A percentile compares a stretch with the other conserved stretches of the same genome.
phyloP scores from a whole-genome alignment of 1,140 invertebrate genomes.

The Drosophila saltans region DNA sequence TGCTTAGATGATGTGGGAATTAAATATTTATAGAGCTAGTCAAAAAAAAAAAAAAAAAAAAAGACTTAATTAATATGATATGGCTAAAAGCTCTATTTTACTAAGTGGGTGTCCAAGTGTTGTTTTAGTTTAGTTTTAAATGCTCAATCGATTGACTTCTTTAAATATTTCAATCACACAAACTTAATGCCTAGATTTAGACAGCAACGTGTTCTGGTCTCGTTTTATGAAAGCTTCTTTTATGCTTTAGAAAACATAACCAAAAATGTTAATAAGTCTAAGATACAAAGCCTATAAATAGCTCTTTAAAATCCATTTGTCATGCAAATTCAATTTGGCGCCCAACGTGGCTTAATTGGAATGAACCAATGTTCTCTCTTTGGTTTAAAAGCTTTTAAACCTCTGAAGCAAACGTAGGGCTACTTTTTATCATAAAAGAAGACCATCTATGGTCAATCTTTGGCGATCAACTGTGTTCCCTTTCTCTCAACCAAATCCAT shows the following conservation, averaged over 20 bases:
- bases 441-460: neutral
- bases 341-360: neutral
- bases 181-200: too few relatives aligned
- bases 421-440: too few relatives aligned
- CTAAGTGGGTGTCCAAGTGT: constrained; percentile 6
- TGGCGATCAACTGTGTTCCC: neutral
- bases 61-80: constrained; percentile 34
- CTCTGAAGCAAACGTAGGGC: neutral
- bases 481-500: constrained; percentile 23
- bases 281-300: neutral
- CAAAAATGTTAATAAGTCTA: neutral
- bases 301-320: neutral
- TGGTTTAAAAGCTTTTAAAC: too few relatives aligned
- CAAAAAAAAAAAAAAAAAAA: neutral
- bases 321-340: neutral
- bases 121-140: constrained; percentile 6
- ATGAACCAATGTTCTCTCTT: neutral
- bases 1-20: constrained; percentile 45
- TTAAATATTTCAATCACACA: too few relatives aligned
- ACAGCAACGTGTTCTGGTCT: too few relatives aligned
- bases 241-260: neutral
- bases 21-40: constrained; percentile 49
- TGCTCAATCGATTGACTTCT: constrained; percentile 1
- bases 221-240: neutral
- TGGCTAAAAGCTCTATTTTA: constrained; percentile 9